Percentiles rank a stretch among this genome's conserved stretches.
Evolutionary conservation across 2,113 vertebrate genomes (phyloP).

Genomic region (Fulica atra): DNA sequence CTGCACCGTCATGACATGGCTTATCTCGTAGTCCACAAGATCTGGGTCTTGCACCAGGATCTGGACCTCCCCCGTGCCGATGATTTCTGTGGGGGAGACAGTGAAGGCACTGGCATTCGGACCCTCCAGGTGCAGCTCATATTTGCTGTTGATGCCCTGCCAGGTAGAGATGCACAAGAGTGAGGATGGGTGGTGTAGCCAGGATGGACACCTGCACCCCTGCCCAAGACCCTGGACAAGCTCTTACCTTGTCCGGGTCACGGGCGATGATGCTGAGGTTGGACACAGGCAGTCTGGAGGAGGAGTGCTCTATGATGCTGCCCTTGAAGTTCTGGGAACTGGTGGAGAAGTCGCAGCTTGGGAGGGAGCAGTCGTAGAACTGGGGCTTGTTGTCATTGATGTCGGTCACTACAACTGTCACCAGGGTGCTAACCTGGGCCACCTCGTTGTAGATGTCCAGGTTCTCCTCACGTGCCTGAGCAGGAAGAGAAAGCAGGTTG

Average conservation of each 20-base stretch:
- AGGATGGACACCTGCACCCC: neutral
- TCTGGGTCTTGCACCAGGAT: slow-evolving; percentile 74
- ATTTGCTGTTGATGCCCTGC: slow-evolving; percentile 78
- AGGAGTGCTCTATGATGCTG: slow-evolving; percentile 80
- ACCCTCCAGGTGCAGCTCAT: slow-evolving; percentile 76
- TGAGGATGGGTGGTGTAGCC: neutral
- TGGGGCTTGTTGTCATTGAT: slow-evolving; percentile 86
- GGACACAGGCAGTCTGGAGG: slow-evolving; percentile 69
- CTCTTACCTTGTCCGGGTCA: slow-evolving; percentile 83
- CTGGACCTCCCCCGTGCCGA: slow-evolving; percentile 72
- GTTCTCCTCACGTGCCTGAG: slow-evolving; percentile 70
- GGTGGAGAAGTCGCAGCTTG: slow-evolving; percentile 67
- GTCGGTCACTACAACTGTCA: slow-evolving; percentile 81
- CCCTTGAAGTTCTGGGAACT: slow-evolving; percentile 70
- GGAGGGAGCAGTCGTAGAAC: slow-evolving; percentile 82
- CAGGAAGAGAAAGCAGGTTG: neutral
- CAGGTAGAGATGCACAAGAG: neutral
- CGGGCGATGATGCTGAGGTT: slow-evolving; percentile 78
- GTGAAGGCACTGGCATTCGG: slow-evolving; percentile 73
- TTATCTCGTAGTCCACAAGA: slow-evolving; percentile 85
- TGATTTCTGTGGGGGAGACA: slow-evolving; percentile 70
- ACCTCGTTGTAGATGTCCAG: slow-evolving; percentile 17
- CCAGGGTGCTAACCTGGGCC: slow-evolving; percentile 54
- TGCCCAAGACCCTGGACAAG: neutral
- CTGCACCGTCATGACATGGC: slow-evolving; percentile 76